Percentiles rank a stretch among this genome's conserved stretches.
phyloP scores from a whole-genome alignment of 37 sponge, comb jelly and placozoan species.

The Crambe crambe region DNA sequence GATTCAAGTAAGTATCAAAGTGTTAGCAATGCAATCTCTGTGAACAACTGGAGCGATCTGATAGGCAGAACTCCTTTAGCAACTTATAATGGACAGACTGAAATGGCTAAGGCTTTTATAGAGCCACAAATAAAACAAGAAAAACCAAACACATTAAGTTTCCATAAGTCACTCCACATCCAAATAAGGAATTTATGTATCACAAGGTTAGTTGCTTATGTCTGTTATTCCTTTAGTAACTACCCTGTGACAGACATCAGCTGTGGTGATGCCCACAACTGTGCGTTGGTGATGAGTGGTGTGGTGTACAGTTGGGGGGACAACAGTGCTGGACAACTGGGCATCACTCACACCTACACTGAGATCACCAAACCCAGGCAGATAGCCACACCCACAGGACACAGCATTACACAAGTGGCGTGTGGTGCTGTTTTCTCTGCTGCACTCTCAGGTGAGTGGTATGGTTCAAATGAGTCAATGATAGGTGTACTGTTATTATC shows the following conservation, averaged over 20 bases:
- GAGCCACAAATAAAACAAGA: too few species aligned
- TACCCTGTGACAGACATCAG: conserved; percentile 71
- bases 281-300: conserved; percentile 36
- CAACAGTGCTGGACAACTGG: conserved; percentile 69
- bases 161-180: too few species aligned
- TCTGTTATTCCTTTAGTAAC: conserved; percentile 20
- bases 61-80: too few species aligned
- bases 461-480: background rate
- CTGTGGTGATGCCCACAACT: conserved; percentile 87
- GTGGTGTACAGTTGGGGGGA: conserved; percentile 81
- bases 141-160: too few species aligned
- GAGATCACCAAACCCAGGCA: conserved; percentile 39
- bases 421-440: conserved; percentile 80
- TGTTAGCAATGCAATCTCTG: too few species aligned
- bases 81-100: too few species aligned
- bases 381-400: conserved; percentile 42
- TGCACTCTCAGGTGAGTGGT: conserved; percentile 52
- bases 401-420: conserved; percentile 57
- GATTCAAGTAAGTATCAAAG: conserved; percentile 57
- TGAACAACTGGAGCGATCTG: too few species aligned
- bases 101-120: too few species aligned
- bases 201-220: background rate
- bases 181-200: too few species aligned
- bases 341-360: conserved; percentile 10
- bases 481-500: too few species aligned